phyloP scores from a whole-genome alignment of 2,113 vertebrate genomes.

The Notarius lentiginosus region DNA sequence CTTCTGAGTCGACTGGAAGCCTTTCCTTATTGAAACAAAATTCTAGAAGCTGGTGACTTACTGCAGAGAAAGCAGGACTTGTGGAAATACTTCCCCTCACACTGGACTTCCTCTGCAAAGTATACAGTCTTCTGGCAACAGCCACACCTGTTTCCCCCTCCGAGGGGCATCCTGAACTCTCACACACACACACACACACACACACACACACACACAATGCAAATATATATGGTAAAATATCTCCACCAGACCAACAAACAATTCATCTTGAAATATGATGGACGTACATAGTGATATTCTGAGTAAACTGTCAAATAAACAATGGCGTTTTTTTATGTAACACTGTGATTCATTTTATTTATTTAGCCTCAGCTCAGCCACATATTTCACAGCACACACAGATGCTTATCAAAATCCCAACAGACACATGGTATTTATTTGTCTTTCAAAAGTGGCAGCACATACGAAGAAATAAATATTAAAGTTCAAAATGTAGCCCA shows the following conservation, averaged over 20 bases:
- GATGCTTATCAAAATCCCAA: not conserved
- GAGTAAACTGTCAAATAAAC: not conserved
- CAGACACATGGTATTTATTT: not conserved
- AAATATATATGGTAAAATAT: not conserved
- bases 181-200: constrained; percentile 37
- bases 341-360: not conserved
- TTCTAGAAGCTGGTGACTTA: constrained; percentile 71
- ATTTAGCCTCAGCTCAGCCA: not conserved
- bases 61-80: constrained; percentile 95
- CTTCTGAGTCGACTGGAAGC: not conserved
- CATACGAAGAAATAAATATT: not conserved
- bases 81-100: constrained; percentile 91
- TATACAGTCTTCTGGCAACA: constrained; percentile 87
- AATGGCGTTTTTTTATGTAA: not conserved
- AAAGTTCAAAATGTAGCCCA: not conserved
- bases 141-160: constrained; percentile 91
- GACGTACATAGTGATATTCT: not conserved
- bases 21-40: not conserved
- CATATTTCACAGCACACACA: not conserved
- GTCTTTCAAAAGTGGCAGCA: not conserved
- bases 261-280: not conserved
- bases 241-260: not conserved
- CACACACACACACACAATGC: constrained; percentile 13
- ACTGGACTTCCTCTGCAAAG: constrained; percentile 95
- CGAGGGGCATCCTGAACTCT: constrained; percentile 73